Percentiles rank a stretch among this genome's conserved stretches.
These are phyloP conservation scores for Felis chaus DNA, from an alignment of 2,113 vertebrate species.

Conservation along the genomic window DNA sequence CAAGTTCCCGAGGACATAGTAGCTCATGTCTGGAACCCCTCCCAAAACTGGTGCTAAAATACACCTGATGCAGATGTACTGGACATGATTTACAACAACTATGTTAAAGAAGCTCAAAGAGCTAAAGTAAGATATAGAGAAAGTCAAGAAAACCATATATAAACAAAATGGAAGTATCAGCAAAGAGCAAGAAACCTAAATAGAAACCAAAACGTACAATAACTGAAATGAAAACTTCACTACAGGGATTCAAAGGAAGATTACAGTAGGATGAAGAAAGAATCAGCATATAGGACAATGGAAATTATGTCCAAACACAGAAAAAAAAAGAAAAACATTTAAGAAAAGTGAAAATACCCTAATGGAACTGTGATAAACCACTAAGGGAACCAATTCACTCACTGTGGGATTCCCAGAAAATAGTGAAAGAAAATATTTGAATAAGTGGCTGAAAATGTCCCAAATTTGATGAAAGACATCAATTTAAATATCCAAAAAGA, in stretches of 20 bases:
- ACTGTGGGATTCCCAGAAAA: not conserved
- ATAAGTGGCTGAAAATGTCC: not conserved
- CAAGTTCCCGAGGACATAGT: not conserved
- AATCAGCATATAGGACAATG: not conserved
- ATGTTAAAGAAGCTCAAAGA: not conserved
- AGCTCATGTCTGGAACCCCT: not conserved
- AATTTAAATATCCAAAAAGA: not conserved
- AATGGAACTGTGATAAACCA: not conserved
- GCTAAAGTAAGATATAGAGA: not conserved
- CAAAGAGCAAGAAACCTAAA: not conserved
- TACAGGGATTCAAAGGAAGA: not conserved
- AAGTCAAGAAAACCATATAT: not conserved
- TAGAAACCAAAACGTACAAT: not conserved
- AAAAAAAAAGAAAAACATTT: not conserved
- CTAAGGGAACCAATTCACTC: not conserved
- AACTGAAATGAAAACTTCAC: not conserved
- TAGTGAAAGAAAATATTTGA: not conserved
- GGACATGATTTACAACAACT: not conserved
- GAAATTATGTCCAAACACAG: not conserved
- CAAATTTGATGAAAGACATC: not conserved
- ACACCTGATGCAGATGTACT: not conserved
- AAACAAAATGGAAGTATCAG: not conserved
- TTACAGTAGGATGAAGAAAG: not conserved
- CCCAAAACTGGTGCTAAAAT: not conserved
- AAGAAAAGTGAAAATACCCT: not conserved